These are phyloP conservation scores for Megalonaias nervosa DNA, from an alignment of 1,140 invertebrate genomes.

Conservation along the genomic window DNA sequence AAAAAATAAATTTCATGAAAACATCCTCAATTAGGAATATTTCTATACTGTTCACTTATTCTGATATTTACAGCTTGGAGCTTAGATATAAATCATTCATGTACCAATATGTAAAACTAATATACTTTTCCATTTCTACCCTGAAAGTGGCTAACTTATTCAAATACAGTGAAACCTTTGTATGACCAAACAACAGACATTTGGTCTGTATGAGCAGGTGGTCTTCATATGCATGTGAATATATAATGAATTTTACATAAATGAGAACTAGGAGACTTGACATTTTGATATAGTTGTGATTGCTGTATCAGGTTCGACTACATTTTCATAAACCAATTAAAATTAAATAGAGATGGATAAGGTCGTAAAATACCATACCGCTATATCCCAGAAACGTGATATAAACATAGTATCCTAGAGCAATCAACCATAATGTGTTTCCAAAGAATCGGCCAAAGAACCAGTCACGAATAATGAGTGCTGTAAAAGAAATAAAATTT, in stretches of 20 bases:
- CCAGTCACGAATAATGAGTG: slow-evolving; percentile 82
- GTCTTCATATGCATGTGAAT: neutral
- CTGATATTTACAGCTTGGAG: too few species aligned
- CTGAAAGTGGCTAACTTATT: too few species aligned
- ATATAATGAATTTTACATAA: neutral
- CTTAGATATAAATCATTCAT: too few species aligned
- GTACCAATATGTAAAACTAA: too few species aligned
- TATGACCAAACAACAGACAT: too few species aligned
- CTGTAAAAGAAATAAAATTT: slow-evolving; percentile 74
- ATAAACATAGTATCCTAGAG: slow-evolving; percentile 94
- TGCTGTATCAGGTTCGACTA: neutral
- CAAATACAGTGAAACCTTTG: too few species aligned
- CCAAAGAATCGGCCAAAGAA: slow-evolving; percentile 84
- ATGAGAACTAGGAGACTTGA: neutral
- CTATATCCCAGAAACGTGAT: slow-evolving; percentile 99
- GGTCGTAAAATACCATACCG: slow-evolving; percentile 75
- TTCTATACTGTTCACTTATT: too few species aligned
- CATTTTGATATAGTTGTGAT: neutral
- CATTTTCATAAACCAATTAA: too few species aligned
- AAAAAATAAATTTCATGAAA: too few species aligned
- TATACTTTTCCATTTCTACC: too few species aligned
- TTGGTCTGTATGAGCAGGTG: neutral
- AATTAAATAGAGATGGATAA: too few species aligned
- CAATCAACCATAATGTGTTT: slow-evolving; percentile 95
- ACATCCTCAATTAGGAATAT: too few species aligned